Base-by-base conservation (phyloP, 2,888 invertebrate genomes). In the Tetragonula carbonaria region DNA sequence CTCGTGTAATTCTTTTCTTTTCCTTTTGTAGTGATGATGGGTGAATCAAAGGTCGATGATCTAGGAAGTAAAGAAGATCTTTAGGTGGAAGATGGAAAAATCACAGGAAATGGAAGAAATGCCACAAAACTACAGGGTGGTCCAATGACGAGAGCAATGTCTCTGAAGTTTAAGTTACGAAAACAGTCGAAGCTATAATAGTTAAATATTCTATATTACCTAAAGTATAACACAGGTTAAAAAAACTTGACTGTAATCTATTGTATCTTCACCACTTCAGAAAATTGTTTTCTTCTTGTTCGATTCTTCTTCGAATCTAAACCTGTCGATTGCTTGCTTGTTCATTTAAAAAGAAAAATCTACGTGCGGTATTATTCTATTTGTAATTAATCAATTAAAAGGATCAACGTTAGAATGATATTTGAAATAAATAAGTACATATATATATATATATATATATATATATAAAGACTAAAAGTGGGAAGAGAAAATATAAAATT, bases 81-180 rank as follows among this genome's bases (percentile, higher is more conserved):
- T 76, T 88, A 85, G 86, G 88, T 80, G 88, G 85, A 28, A 28
- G 28, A 45, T 45, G 71, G 18, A 45, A 78, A 14, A 70, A 57
- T 74, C 51, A 21, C 18, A 45, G 74, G 55, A 80, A 83, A 79
- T 57, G 14, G 72, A 66, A 78, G 68, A 74, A 84, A 45, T 1
- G 2, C 85, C 84, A 71, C 88, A 84, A 62, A 76, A 85, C 57
- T 59, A 75, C 57, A 28, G 80, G 76, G 63, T 82, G 71, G 66
- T 84, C 66, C 28, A 23, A 53, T 16, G 45, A 5, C 21, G 28
- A 45, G 8, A 45, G 8, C 45, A 8, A 45, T 45, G 45, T 67
- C 18, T 23, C 18, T 14, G 59, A 68, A 50, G 14, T 33, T 80
- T 38, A 51, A 33, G 23, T 76, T 59, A 51, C n/a, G 18, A 18